phyloP scores from a whole-genome alignment of 1,140 invertebrate genomes.

The Rhizoglyphus robini region DNA sequence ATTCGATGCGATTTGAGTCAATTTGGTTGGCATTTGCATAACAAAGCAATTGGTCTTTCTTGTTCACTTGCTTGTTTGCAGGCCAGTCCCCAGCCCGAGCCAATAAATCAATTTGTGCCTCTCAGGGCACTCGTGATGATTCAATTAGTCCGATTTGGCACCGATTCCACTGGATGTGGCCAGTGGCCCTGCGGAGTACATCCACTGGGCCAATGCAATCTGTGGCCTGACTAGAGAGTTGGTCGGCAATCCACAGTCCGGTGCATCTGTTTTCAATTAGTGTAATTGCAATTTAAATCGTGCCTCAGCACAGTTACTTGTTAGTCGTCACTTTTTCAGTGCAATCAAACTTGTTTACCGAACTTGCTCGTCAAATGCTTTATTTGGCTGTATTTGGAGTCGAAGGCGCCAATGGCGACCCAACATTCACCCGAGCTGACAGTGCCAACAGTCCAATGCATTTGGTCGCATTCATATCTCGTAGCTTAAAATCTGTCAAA shows the following conservation, averaged over 20 bases:
- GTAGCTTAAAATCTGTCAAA: no score
- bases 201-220: no score
- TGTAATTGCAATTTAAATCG: background rate
- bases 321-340: background rate
- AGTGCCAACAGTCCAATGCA: background rate
- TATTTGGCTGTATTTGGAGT: background rate
- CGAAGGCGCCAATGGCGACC: background rate
- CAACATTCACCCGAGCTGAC: background rate
- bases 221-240: no score
- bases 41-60: background rate
- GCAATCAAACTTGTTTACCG: background rate
- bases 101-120: slow-evolving; percentile 11
- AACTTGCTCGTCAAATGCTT: background rate
- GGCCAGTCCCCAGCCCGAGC: background rate
- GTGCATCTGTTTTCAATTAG: slow-evolving; percentile 8
- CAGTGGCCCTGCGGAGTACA: background rate
- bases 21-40: background rate
- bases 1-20: background rate
- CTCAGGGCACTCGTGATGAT: background rate
- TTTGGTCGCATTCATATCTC: background rate
- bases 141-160: slow-evolving; percentile 5
- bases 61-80: background rate
- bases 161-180: background rate
- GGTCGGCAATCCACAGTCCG: background rate
- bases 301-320: background rate